These are phyloP conservation scores for Porites divaricata DNA, from an alignment of 92 coral and sea anemone species.

Conservation along the genomic window DNA sequence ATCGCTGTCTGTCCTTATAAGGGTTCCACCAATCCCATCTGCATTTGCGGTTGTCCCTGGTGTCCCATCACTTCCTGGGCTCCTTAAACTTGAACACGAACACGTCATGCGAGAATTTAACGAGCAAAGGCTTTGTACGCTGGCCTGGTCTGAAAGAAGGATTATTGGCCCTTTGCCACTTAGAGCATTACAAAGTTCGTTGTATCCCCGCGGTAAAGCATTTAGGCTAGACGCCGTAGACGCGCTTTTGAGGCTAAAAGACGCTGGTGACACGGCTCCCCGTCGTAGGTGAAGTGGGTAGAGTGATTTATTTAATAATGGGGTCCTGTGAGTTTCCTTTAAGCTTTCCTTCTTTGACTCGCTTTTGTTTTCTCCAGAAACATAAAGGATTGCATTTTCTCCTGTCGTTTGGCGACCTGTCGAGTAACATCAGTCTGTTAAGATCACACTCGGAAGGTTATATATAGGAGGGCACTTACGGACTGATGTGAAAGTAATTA, in stretches of 20 bases:
- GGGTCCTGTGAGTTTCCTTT: constrained; percentile 26
- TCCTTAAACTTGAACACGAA: constrained; percentile 64
- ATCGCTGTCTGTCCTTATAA: constrained; percentile 10
- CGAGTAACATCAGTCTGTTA: neutral
- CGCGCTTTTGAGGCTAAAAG: constrained; percentile 86
- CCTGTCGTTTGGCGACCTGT: constrained; percentile 28
- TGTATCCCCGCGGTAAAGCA: constrained; percentile 65
- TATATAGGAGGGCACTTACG: neutral
- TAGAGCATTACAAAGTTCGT: constrained; percentile 54
- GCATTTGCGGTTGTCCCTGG: neutral
- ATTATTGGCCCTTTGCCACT: constrained; percentile 77
- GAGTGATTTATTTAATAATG: constrained; percentile 58
- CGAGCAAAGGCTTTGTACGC: constrained; percentile 60
- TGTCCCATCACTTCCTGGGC: constrained; percentile 35
- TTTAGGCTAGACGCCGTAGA: constrained; percentile 82
- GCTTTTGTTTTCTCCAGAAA: constrained; percentile 13
- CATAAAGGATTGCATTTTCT: constrained; percentile 34
- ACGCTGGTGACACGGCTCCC: constrained; percentile 96
- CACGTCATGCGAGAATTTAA: constrained; percentile 69
- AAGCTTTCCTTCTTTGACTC: constrained; percentile 17
- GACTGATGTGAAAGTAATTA: too few species aligned
- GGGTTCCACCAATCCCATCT: constrained; percentile 3
- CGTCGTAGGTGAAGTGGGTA: constrained; percentile 89
- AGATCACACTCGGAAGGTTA: neutral
- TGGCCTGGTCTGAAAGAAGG: constrained; percentile 68